Conservation (phyloP, 2,113 vertebrate genomes). For the Puntigrus tetrazona region DNA sequence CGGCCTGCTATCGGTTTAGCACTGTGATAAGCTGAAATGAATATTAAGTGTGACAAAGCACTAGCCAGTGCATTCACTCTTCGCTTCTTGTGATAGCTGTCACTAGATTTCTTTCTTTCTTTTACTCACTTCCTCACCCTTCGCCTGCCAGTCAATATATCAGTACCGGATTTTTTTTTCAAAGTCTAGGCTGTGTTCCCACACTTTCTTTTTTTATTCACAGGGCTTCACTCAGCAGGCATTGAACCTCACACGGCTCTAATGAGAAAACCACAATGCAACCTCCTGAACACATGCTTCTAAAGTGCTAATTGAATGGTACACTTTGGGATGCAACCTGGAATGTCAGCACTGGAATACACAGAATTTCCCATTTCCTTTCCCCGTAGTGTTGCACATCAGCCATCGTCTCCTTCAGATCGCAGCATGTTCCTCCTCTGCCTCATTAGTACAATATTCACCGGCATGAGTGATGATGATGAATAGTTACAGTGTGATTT, state of each 20-base stretch:
- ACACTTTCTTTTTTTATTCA: conserved; percentile 24
- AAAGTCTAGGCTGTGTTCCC: neutral
- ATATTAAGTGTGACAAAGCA: conserved; percentile 34
- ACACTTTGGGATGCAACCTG: conserved; percentile 38
- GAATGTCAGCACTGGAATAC: conserved; percentile 25
- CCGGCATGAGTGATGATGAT: conserved; percentile 22
- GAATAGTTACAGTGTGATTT: conserved; percentile 30
- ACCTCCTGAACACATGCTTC: conserved; percentile 15
- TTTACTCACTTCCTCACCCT: neutral
- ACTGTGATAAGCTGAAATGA: conserved; percentile 19
- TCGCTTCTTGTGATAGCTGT: conserved; percentile 1
- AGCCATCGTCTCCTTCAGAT: conserved; percentile 11
- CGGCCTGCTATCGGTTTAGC: neutral
- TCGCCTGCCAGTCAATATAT: neutral
- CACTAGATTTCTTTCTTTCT: conserved; percentile 1
- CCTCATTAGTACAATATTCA: neutral
- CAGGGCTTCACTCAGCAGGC: neutral
- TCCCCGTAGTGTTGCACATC: neutral
- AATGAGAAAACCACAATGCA: conserved; percentile 32
- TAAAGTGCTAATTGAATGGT: conserved; percentile 49
- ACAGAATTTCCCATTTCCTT: neutral
- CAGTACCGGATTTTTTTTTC: neutral
- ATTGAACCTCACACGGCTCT: neutral
- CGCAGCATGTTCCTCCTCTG: neutral
- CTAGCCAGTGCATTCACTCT: conserved; percentile 35